Evolutionary conservation across 2,888 invertebrate genomes (phyloP).

Genomic region (Chaitophorus viminalis): DNA sequence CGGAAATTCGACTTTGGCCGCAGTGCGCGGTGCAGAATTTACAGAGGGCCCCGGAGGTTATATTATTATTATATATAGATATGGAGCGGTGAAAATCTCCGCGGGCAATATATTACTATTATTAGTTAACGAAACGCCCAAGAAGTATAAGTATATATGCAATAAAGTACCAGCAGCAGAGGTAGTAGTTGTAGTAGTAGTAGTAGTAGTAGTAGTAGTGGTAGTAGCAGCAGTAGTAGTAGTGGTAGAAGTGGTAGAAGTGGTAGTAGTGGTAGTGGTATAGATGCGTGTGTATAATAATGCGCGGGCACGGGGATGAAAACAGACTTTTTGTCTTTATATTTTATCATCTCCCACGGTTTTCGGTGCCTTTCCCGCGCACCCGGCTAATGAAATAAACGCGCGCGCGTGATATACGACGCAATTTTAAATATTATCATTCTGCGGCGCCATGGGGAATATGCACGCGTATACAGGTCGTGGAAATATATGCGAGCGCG

Average conservation of each 20-base stretch:
- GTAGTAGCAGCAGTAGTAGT: too few species aligned
- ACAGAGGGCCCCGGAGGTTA: background rate
- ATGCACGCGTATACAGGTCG: constrained; percentile 33
- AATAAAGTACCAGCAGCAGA: too few species aligned
- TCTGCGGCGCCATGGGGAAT: constrained; percentile 57
- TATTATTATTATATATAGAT: too few species aligned
- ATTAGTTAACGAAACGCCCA: constrained; percentile 56
- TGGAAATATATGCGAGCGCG: constrained; percentile 12
- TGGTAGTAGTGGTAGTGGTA: background rate
- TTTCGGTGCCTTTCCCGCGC: constrained; percentile 23
- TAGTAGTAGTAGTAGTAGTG: too few species aligned
- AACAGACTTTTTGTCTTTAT: constrained; percentile 59
- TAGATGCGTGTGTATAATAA: background rate
- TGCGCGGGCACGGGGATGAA: background rate
- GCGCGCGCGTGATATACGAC: constrained; percentile 59
- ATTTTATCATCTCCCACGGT: constrained; percentile 51
- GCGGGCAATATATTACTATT: constrained; percentile 60
- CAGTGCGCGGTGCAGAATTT: background rate
- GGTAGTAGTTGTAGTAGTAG: too few species aligned
- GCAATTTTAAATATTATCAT: constrained; percentile 62
- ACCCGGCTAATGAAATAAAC: constrained; percentile 61
- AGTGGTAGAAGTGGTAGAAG: too few species aligned
- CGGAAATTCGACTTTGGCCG: constrained; percentile 57
- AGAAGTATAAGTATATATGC: background rate
- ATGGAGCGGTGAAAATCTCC: constrained; percentile 1